Conservation (phyloP, 1,140 invertebrate genomes). For the Megalopta genalis region DNA sequence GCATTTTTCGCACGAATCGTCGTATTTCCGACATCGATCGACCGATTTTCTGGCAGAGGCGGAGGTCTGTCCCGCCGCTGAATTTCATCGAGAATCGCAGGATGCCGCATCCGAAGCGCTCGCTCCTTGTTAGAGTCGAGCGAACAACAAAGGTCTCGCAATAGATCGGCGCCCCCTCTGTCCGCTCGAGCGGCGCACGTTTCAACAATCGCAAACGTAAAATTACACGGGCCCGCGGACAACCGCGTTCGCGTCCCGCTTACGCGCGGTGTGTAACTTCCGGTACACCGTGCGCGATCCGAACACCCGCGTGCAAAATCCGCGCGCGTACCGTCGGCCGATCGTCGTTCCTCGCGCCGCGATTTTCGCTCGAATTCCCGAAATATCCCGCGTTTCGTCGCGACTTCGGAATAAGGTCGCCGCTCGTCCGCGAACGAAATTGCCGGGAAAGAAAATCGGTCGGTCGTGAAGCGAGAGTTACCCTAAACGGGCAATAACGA, state of each 20-base stretch:
- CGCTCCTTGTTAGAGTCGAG: no score
- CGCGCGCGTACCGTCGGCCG: background rate
- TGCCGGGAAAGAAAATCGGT: background rate
- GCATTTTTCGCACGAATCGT: no score
- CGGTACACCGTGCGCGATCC: conserved; percentile 1
- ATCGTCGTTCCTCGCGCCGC: conserved; percentile 25
- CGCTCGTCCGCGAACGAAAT: background rate
- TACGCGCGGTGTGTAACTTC: conserved; percentile 67
- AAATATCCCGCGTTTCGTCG: conserved; percentile 23
- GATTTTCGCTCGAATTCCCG: conserved; percentile 6
- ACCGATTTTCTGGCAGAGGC: no score
- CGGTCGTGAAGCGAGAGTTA: background rate
- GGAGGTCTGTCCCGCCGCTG: no score
- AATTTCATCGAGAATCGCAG: no score
- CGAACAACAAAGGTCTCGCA: no score
- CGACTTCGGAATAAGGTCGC: background rate
- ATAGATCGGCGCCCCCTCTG: background rate
- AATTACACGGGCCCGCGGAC: conserved; percentile 44
- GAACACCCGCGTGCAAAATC: conserved; percentile 2
- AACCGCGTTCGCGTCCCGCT: conserved; percentile 53
- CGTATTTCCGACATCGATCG: no score
- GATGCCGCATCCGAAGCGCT: no score
- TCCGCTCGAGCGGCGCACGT: conserved; percentile 20
- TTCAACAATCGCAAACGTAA: conserved; percentile 52
- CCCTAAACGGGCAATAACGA: background rate